Conservation (phyloP, 2,113 vertebrate species). For the Neodon shergylaensis region DNA sequence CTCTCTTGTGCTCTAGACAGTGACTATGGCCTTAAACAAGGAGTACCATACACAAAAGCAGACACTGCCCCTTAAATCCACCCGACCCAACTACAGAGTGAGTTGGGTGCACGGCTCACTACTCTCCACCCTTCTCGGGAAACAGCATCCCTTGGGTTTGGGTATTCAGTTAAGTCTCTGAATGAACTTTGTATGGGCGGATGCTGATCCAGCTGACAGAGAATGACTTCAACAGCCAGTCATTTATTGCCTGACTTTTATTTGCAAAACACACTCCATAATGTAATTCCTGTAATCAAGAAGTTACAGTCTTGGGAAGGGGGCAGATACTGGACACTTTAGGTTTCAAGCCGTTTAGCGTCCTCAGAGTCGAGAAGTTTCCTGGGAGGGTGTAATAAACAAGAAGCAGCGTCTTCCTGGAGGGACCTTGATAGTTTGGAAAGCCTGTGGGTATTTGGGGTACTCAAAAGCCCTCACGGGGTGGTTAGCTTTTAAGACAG, state of each 20-base stretch:
- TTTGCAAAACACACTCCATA: slow-evolving; percentile 56
- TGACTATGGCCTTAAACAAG: not conserved
- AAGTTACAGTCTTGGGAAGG: not conserved
- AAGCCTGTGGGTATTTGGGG: not conserved
- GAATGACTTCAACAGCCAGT: slow-evolving; percentile 24
- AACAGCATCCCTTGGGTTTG: not conserved
- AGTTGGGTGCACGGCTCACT: not conserved
- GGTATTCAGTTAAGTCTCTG: not conserved
- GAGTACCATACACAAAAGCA: not conserved
- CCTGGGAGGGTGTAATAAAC: not conserved
- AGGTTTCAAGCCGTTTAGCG: not conserved
- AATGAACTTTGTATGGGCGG: slow-evolving; percentile 30
- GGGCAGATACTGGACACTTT: not conserved
- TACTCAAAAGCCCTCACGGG: not conserved
- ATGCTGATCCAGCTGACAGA: not conserved
- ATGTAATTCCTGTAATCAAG: not conserved
- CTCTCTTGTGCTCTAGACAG: not conserved
- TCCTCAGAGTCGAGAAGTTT: not conserved
- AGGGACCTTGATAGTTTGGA: not conserved
- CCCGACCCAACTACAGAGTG: not conserved
- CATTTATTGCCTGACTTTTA: slow-evolving; percentile 46
- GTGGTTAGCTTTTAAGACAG: not conserved
- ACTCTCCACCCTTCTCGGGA: not conserved
- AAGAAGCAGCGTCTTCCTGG: not conserved
- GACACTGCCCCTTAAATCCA: not conserved